Evolutionary conservation across 1,140 invertebrate genomes (phyloP).

Genomic region (Lysiphlebus fabarum): DNA sequence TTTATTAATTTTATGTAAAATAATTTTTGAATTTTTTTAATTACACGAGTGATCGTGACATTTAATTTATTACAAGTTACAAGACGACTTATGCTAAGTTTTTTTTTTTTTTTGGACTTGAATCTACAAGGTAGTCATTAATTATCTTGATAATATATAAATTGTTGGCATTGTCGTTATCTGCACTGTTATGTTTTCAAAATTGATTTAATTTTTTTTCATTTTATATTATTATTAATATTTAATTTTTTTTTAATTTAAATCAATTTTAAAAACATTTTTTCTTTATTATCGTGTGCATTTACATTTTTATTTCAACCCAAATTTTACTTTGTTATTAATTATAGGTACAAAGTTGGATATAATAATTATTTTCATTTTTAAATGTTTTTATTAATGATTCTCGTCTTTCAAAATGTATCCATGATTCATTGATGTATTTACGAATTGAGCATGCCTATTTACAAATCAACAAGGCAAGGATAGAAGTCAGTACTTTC

Average conservation of each 20-base stretch:
- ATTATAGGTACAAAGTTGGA: conserved; percentile 53
- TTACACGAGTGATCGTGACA: conserved; percentile 17
- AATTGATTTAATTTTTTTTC: conserved; percentile 33
- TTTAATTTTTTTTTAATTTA: conserved; percentile 1
- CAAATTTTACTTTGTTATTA: conserved; percentile 29
- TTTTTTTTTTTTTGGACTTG: conserved; percentile 16
- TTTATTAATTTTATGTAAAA: neutral
- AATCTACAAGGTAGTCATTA: conserved; percentile 27
- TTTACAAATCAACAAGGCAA: conserved; percentile 50
- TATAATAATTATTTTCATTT: conserved; percentile 39
- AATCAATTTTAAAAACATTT: neutral
- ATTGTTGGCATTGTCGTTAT: conserved; percentile 26
- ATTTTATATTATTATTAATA: conserved; percentile 21
- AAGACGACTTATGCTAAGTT: conserved; percentile 27
- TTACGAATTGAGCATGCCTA: conserved; percentile 50
- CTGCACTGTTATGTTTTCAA: conserved; percentile 23
- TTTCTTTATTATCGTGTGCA: neutral
- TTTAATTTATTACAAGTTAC: conserved; percentile 22
- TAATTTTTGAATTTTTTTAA: neutral
- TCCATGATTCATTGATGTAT: conserved; percentile 22
- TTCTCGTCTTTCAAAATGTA: conserved; percentile 8
- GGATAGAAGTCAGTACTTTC: no score
- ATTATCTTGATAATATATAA: conserved; percentile 27
- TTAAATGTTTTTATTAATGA: conserved; percentile 24
- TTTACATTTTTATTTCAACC: conserved; percentile 9